phyloP scores from a whole-genome alignment of 2,113 vertebrate genomes.

The Sorex araneus region DNA sequence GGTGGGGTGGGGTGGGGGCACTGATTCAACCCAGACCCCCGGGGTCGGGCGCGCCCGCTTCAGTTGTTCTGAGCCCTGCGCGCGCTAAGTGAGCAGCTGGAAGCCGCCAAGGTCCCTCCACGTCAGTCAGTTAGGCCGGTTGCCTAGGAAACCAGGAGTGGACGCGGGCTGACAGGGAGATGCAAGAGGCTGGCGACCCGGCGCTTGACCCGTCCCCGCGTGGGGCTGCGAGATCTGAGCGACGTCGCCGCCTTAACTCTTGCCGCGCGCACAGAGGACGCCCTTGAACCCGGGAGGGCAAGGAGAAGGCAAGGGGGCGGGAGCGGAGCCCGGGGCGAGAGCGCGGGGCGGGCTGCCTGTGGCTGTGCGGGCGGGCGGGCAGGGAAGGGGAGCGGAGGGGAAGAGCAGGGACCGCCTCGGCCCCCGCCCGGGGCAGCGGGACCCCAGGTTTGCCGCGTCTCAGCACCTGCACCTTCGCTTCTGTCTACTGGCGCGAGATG shows the following conservation, averaged over 20 bases:
- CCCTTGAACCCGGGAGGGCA: not conserved
- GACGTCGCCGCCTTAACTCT: slow-evolving; percentile 86
- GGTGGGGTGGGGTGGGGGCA: not conserved
- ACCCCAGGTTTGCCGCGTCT: too few species aligned
- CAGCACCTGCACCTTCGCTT: too few species aligned
- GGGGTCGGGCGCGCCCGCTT: slow-evolving; percentile 79
- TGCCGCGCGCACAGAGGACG: slow-evolving; percentile 59
- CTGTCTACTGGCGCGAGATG: not conserved
- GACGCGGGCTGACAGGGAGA: slow-evolving; percentile 89
- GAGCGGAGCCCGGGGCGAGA: not conserved
- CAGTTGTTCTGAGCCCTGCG: slow-evolving; percentile 79
- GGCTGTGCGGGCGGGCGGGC: not conserved
- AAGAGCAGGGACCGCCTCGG: not conserved
- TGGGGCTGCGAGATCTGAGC: slow-evolving; percentile 77
- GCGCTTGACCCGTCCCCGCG: slow-evolving; percentile 86
- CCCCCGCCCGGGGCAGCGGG: too few species aligned
- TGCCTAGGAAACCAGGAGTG: slow-evolving; percentile 87
- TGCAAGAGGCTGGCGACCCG: slow-evolving; percentile 84
- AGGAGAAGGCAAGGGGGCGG: too few species aligned
- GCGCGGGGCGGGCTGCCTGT: not conserved
- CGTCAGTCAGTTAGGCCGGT: slow-evolving; percentile 87
- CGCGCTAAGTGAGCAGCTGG: slow-evolving; percentile 88
- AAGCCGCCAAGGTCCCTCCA: slow-evolving; percentile 84
- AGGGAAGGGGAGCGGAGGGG: not conserved
- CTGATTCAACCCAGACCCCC: slow-evolving; percentile 79